Evolutionary conservation across 2,113 vertebrate species (phyloP).

Genomic region (Opisthocomus hoazin): DNA sequence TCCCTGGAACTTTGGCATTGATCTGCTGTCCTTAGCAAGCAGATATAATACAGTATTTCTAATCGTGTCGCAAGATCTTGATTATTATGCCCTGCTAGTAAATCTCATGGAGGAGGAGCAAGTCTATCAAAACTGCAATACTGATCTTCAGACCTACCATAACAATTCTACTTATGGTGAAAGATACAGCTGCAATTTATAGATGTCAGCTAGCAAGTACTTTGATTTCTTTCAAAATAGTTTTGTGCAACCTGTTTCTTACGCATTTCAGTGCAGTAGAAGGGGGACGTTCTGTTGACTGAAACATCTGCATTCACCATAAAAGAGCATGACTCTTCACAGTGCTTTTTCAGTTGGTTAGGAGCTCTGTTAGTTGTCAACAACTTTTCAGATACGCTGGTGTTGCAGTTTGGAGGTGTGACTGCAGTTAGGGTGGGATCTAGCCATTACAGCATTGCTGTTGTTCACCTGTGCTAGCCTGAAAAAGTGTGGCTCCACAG

Average conservation of each 20-base stretch:
- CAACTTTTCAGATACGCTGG: neutral
- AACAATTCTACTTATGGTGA: neutral
- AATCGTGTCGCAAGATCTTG: neutral
- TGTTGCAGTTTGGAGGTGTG: neutral
- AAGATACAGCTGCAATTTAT: neutral
- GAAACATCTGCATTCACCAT: neutral
- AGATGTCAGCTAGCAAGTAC: neutral
- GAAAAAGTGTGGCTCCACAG: neutral
- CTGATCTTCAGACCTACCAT: neutral
- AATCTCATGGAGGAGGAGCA: neutral
- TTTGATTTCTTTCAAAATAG: neutral
- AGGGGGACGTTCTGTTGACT: neutral
- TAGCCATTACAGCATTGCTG: rapidly evolving
- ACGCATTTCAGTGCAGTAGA: neutral
- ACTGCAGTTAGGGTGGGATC: neutral
- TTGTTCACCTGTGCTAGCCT: neutral
- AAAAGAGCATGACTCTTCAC: rapidly evolving
- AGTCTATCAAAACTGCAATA: neutral
- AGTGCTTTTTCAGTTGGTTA: neutral
- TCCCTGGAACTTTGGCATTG: neutral
- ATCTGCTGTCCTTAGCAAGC: neutral
- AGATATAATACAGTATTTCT: neutral
- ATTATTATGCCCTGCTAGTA: neutral
- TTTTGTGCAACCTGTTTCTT: neutral
- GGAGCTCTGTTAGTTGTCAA: neutral